Conservation (phyloP, 2,888 invertebrate species). For the Calliopum simillimum region DNA sequence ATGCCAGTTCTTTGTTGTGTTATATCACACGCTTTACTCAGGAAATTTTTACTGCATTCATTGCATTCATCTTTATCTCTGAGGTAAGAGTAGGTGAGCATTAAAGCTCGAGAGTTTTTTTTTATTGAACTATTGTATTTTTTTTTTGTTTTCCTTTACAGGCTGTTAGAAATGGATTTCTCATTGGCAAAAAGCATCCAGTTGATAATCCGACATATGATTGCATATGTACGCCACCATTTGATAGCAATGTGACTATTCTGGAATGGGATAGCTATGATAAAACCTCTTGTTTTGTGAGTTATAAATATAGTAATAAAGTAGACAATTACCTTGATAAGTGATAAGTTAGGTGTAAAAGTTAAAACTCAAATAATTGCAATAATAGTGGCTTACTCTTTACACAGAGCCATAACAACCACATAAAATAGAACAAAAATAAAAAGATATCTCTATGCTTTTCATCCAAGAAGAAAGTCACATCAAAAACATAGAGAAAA, state of each 20-base stretch:
- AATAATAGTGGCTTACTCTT: no score
- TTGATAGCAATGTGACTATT: conserved; percentile 60
- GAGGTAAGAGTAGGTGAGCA: conserved; percentile 73
- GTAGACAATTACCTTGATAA: no score
- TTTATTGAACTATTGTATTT: neutral
- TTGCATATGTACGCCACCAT: conserved; percentile 78
- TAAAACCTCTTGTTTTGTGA: conserved; percentile 77
- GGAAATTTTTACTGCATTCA: conserved; percentile 96
- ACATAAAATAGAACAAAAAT: no score
- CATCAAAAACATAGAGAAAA: no score
- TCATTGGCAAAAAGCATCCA: conserved; percentile 87
- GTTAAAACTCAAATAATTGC: no score
- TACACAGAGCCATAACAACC: no score
- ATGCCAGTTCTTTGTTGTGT: conserved; percentile 95
- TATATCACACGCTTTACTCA: conserved; percentile 98
- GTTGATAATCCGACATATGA: conserved; percentile 72
- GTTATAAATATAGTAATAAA: conserved; percentile 44
- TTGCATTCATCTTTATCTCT: conserved; percentile 97
- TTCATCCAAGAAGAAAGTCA: no score
- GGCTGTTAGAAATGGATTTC: conserved; percentile 94
- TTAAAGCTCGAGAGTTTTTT: neutral
- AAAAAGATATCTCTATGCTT: no score
- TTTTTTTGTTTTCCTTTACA: conserved; percentile 63
- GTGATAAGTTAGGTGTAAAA: neutral
- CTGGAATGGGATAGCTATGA: conserved; percentile 75